Conservation (phyloP, 2,113 vertebrate genomes). For the Salvelinus namaycush region DNA sequence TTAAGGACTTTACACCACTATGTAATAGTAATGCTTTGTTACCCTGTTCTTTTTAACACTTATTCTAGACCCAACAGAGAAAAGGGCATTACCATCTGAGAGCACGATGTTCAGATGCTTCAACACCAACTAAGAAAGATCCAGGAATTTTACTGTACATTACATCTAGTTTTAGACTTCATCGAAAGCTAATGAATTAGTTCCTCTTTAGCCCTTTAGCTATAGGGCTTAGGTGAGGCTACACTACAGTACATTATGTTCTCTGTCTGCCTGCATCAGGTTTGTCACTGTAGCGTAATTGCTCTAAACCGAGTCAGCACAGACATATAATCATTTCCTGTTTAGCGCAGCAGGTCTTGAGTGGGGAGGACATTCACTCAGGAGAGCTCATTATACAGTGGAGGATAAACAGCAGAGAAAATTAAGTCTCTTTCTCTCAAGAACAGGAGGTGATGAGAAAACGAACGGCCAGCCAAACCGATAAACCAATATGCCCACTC, state of each 20-base stretch:
- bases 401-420: constrained; percentile 29
- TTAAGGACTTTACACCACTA: too few species aligned
- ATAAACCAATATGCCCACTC: not conserved
- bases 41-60: not conserved
- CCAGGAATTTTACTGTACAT: not conserved
- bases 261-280: constrained; percentile 12
- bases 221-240: constrained; percentile 12
- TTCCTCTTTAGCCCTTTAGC: not conserved
- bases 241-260: constrained; percentile 9
- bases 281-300: constrained; percentile 36
- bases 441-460: not conserved
- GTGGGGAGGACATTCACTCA: constrained; percentile 20
- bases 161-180: not conserved
- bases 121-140: not conserved
- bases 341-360: constrained; percentile 29
- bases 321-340: constrained; percentile 43
- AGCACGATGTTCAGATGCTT: not conserved
- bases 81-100: not conserved
- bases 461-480: not conserved
- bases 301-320: constrained; percentile 25
- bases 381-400: constrained; percentile 40
- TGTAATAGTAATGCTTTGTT: not conserved
- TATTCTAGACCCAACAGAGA: not conserved
- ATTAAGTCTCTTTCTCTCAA: not conserved
- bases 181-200: not conserved